Evolutionary conservation across 1,140 invertebrate genomes (phyloP).

Genomic region (Drosophila dunni): DNA sequence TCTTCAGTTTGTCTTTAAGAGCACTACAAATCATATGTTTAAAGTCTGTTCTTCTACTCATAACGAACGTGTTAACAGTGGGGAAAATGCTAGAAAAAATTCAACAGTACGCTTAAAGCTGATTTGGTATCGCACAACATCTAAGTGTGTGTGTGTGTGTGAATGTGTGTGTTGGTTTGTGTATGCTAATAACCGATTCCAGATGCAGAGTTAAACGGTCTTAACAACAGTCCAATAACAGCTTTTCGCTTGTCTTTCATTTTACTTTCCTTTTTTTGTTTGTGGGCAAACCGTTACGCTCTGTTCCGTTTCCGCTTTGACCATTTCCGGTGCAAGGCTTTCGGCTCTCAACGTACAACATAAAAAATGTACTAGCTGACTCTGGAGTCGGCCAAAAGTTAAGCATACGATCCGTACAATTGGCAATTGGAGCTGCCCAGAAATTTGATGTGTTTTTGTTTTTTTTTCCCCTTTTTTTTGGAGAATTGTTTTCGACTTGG

Average conservation of each 20-base stretch:
- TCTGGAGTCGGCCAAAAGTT: slow-evolving; percentile 36
- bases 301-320: slow-evolving; percentile 7
- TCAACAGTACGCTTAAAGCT: slow-evolving; percentile 78
- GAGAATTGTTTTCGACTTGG: slow-evolving; percentile 14
- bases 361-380: slow-evolving; percentile 41
- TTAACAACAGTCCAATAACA: slow-evolving; percentile 13
- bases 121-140: slow-evolving; percentile 46
- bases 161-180: slow-evolving; percentile 16
- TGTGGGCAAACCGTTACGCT: slow-evolving; percentile 10
- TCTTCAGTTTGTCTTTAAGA: slow-evolving; percentile 31
- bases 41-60: slow-evolving; percentile 52
- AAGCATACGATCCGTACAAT: slow-evolving; percentile 20
- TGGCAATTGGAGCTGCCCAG: slow-evolving; percentile 31
- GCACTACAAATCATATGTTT: slow-evolving; percentile 58
- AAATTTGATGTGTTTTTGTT: slow-evolving; percentile 27
- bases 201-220: slow-evolving; percentile 4
- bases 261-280: background rate
- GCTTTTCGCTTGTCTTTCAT: background rate
- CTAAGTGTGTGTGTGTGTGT: slow-evolving; percentile 4
- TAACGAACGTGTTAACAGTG: slow-evolving; percentile 68
- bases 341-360: slow-evolving; percentile 33
- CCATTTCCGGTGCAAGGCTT: slow-evolving; percentile 11
- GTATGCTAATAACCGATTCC: slow-evolving; percentile 9
- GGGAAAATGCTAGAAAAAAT: slow-evolving; percentile 58
- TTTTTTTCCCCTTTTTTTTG: background rate